Percentiles rank a stretch among this genome's conserved stretches.
These are phyloP conservation scores for Heliopora coerulea DNA, from an alignment of 92 coral and sea anemone species.

Conservation along the genomic window DNA sequence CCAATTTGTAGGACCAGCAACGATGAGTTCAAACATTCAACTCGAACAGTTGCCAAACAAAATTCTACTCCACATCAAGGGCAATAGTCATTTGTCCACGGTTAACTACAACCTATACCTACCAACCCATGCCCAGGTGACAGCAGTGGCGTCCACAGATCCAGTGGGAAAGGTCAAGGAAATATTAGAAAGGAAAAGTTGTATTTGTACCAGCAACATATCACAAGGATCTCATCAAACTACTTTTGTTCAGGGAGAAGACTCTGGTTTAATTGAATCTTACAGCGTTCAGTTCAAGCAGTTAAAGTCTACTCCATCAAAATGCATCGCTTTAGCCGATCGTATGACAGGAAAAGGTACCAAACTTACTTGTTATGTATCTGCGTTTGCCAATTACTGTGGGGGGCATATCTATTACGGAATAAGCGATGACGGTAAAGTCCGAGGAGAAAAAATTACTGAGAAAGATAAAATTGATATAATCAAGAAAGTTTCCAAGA, in stretches of 20 bases:
- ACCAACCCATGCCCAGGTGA: background rate
- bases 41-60: background rate
- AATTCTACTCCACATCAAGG: background rate
- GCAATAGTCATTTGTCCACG: background rate
- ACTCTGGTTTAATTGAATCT: background rate
- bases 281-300: background rate
- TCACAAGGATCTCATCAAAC: background rate
- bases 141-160: background rate
- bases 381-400: slow-evolving; percentile 51
- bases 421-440: slow-evolving; percentile 38
- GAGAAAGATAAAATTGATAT: background rate
- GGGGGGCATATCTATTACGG: slow-evolving; percentile 54
- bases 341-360: slow-evolving; percentile 50
- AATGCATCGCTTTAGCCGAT: slow-evolving; percentile 38
- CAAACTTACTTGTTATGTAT: slow-evolving; percentile 36
- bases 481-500: background rate
- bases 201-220: too few species aligned
- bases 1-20: background rate
- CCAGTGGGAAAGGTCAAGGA: background rate
- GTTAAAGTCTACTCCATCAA: background rate
- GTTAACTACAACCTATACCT: background rate
- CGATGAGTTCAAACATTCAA: background rate
- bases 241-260: background rate
- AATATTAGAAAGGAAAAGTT: background rate
- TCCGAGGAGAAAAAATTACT: slow-evolving; percentile 31